Percentiles rank a stretch among this genome's conserved stretches.
Conservation (phyloP, 1,140 invertebrate genomes). For the Ips typographus region DNA sequence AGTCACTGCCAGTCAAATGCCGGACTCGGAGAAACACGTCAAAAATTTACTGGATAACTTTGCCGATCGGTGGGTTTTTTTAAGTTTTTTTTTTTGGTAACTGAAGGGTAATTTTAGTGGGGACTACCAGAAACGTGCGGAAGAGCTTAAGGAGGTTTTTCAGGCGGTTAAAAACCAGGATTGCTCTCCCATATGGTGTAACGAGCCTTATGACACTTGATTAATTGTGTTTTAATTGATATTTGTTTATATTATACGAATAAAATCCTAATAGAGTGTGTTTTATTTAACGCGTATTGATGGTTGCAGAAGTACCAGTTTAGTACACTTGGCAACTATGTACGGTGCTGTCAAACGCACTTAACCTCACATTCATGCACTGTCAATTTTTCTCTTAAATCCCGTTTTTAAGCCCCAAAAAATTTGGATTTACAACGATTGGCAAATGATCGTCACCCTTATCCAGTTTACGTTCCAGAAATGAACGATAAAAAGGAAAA, state of each 20-base stretch:
- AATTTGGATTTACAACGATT: neutral
- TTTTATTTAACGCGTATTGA: no score
- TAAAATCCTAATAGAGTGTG: no score
- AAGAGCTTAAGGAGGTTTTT: conserved; percentile 41
- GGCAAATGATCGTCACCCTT: no score
- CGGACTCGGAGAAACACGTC: conserved; percentile 42
- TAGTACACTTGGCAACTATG: neutral
- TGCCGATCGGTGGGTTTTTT: conserved; percentile 42
- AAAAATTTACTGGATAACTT: conserved; percentile 46
- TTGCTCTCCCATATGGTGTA: conserved; percentile 34
- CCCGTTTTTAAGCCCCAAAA: neutral
- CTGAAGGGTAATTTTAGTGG: neutral
- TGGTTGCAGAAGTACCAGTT: no score
- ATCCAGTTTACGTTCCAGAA: conserved; percentile 1
- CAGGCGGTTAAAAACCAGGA: conserved; percentile 40
- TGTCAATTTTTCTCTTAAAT: neutral
- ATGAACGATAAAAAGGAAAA: conserved; percentile 43
- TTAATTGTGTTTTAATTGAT: neutral
- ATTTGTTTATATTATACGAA: no score
- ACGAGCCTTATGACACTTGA: neutral
- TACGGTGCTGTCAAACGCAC: neutral
- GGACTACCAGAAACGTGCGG: conserved; percentile 34
- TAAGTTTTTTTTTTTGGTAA: neutral
- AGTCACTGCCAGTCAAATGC: conserved; percentile 41
- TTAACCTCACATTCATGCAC: neutral